A percentile compares a stretch with the other conserved stretches of the same genome.
phyloP scores from a whole-genome alignment of 2,113 vertebrate genomes.

The Grallaria varia region DNA sequence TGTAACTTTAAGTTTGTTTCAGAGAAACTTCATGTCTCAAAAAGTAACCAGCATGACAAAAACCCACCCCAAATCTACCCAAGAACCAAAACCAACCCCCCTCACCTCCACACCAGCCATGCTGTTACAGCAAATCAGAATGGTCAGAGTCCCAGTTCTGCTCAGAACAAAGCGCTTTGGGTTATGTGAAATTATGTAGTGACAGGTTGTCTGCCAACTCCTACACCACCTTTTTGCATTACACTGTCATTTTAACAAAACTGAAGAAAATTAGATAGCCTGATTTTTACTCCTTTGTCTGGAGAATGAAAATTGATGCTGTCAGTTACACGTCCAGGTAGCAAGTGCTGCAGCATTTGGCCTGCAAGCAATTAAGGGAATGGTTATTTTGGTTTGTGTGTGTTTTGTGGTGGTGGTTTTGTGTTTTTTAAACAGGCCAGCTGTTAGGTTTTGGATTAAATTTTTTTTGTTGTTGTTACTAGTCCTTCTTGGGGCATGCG shows the following conservation, averaged over 20 bases:
- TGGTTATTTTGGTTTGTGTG: not conserved
- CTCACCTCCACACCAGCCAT: rapidly evolving
- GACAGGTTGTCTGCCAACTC: not conserved
- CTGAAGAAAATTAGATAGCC: not conserved
- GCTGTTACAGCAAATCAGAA: not conserved
- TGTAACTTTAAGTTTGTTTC: not conserved
- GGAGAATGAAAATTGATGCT: not conserved
- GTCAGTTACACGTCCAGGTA: not conserved
- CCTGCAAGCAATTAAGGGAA: not conserved
- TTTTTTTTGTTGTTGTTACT: not conserved
- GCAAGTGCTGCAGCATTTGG: not conserved
- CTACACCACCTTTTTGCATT: not conserved
- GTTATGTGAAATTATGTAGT: not conserved
- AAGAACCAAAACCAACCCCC: not conserved
- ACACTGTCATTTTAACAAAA: not conserved
- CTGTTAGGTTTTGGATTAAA: not conserved
- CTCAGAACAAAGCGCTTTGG: not conserved
- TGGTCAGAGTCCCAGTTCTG: not conserved
- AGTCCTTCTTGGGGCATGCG: not conserved
- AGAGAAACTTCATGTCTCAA: not conserved
- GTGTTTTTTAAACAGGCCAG: not conserved
- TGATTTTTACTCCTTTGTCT: not conserved
- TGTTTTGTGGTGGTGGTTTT: not conserved
- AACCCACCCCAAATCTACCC: not conserved
- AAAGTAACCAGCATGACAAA: not conserved